Base-by-base conservation (phyloP, 1,140 invertebrate species). In the Pachypeltis micranthus region DNA sequence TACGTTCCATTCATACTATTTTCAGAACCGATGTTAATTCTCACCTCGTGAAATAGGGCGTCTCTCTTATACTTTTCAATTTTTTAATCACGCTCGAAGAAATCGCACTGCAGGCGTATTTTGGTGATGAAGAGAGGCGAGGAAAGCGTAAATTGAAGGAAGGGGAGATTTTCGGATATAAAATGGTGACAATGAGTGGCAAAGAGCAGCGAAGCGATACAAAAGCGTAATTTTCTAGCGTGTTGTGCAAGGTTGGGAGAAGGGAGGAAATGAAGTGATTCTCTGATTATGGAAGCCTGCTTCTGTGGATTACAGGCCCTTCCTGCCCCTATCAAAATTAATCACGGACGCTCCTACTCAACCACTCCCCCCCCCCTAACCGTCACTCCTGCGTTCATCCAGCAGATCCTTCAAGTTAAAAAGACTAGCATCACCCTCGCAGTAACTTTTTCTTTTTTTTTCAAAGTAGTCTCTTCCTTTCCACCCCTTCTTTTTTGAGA, bases 191-290 rank as follows among this genome's bases (percentile, higher is more conserved):
- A 51, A 51, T 51, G 47, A 51, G 47, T 51, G 47, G 47, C 47
- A 51, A 51, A 51, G 47, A 51, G 47, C 47, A 51, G 47, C 47
- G 47, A 51, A 21, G 47, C 47, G 47, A 51, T 51, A 51, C 47
- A 51, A 51, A 51, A 51, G 47, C 23, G 47, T 51, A 51, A 51
- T 51, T 51, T 51, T 51, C 47, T 4, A 10, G 12, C 4, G 47
- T 21, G 47, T 51, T n/a, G n/a, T n/a, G n/a, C n/a, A n/a, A n/a
- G n/a, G n/a, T n/a, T n/a, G n/a, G n/a, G n/a, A n/a, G n/a, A n/a
- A n/a, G 10, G 47, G 47, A n/a, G 47, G 21, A 51, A 51, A 51
- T 51, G 47, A 51, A 51, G 47, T 21, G 47, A 51, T 51, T 51
- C 47, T 4, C 47, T 51, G 47, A 51, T 51, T 51, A 51, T 21